Percentiles rank a stretch among this genome's conserved stretches.
phyloP scores from a whole-genome alignment of 2,113 vertebrate species.

The Lepisosteus osseus region DNA sequence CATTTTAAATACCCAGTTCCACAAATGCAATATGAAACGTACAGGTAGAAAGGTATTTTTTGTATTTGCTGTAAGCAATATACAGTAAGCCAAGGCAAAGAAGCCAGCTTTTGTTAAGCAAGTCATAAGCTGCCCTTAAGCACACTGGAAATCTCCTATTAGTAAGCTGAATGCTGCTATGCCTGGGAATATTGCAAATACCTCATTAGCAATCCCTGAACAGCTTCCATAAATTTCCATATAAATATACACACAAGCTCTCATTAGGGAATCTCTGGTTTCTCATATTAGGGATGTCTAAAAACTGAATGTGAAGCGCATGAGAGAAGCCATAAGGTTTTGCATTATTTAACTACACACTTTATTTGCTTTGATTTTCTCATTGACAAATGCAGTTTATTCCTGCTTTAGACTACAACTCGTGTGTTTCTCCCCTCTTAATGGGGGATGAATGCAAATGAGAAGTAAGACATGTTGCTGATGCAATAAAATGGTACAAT shows the following conservation, averaged over 20 bases:
- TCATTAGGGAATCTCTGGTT: constrained; percentile 1
- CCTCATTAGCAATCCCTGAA: neutral
- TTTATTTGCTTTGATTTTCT: constrained; percentile 2
- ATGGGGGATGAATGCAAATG: no score
- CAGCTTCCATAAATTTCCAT: neutral
- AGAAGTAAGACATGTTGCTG: no score
- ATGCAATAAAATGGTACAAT: no score
- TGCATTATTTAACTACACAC: neutral
- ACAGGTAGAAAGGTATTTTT: no score
- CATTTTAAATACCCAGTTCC: no score
- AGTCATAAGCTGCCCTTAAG: no score
- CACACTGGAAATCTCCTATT: neutral
- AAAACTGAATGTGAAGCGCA: neutral
- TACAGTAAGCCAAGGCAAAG: no score
- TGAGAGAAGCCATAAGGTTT: neutral
- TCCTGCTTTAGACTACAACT: neutral
- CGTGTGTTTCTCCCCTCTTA: no score
- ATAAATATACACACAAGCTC: constrained; percentile 2
- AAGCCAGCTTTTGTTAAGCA: no score
- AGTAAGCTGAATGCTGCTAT: neutral
- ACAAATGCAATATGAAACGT: no score
- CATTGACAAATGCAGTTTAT: neutral
- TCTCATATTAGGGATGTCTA: neutral
- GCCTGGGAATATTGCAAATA: neutral
- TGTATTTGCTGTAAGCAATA: no score